These are phyloP conservation scores for Tiliacea aurago DNA, from an alignment of 2,888 invertebrate genomes.

Conservation along the genomic window DNA sequence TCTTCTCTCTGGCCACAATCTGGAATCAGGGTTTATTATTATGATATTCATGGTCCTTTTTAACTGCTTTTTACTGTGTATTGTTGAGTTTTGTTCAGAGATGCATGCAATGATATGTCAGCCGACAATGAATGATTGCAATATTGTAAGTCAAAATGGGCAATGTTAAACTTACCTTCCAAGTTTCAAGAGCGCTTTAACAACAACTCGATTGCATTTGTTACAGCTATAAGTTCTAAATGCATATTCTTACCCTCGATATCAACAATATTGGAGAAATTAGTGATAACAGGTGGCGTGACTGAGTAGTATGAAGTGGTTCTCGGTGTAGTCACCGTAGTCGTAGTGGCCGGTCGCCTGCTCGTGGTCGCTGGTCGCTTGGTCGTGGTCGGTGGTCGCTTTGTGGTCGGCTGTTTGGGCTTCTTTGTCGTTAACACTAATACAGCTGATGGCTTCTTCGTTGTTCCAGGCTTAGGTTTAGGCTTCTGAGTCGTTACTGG, in stretches of 20 bases:
- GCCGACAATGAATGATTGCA: background rate
- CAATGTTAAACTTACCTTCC: conserved; percentile 21
- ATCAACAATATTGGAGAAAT: conserved; percentile 90
- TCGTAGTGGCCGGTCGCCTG: conserved; percentile 74
- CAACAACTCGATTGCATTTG: background rate
- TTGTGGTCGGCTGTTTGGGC: conserved; percentile 74
- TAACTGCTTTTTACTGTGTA: background rate
- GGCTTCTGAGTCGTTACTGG: conserved; percentile 85
- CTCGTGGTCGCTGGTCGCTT: conserved; percentile 76
- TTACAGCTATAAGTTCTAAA: conserved; percentile 17
- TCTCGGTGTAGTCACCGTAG: conserved; percentile 73
- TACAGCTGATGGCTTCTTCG: conserved; percentile 79
- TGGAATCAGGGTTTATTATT: conserved; percentile 74
- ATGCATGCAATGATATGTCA: background rate
- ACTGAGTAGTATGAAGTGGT: conserved; percentile 88
- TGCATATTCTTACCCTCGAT: conserved; percentile 82
- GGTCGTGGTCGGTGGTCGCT: conserved; percentile 72
- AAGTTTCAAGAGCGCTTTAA: background rate
- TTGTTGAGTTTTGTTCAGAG: background rate
- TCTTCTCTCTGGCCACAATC: conserved; percentile 96
- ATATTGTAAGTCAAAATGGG: conserved; percentile 1
- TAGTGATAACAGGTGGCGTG: conserved; percentile 77
- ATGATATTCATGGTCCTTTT: background rate
- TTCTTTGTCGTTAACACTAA: conserved; percentile 77
- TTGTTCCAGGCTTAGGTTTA: conserved; percentile 73